phyloP scores from a whole-genome alignment of 1,140 invertebrate species.

The Drosophila bocqueti region DNA sequence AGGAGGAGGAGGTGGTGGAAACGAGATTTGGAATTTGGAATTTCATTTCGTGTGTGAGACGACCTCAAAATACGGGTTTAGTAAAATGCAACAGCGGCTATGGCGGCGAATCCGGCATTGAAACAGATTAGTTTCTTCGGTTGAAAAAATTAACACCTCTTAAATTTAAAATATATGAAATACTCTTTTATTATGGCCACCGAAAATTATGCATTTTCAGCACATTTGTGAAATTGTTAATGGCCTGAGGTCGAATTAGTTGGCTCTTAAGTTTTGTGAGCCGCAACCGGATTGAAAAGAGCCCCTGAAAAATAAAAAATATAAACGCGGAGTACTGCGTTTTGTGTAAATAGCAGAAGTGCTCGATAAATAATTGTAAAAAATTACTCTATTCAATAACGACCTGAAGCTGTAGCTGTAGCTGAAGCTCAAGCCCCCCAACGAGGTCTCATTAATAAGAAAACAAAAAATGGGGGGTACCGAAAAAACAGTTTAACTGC shows the following conservation, averaged over 20 bases:
- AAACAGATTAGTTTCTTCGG: constrained; percentile 52
- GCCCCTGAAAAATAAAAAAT: constrained; percentile 6
- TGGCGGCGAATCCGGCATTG: constrained; percentile 55
- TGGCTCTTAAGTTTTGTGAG: constrained; percentile 60
- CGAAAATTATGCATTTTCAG: constrained; percentile 70
- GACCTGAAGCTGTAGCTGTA: constrained; percentile 20
- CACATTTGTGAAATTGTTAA: constrained; percentile 54
- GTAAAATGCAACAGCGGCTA: constrained; percentile 48
- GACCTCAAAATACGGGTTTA: constrained; percentile 57
- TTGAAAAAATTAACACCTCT: constrained; percentile 71
- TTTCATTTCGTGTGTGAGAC: constrained; percentile 46
- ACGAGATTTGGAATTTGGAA: constrained; percentile 45
- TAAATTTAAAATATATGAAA: constrained; percentile 48
- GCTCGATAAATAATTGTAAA: constrained; percentile 47
- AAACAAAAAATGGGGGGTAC: constrained; percentile 35
- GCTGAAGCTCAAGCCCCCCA: constrained; percentile 18
- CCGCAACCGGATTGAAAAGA: constrained; percentile 45
- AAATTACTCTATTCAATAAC: constrained; percentile 61
- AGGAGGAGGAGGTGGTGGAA: constrained; percentile 9
- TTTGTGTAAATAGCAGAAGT: constrained; percentile 41
- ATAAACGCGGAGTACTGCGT: constrained; percentile 3
- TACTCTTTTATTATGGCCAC: constrained; percentile 42
- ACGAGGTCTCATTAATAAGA: constrained; percentile 61
- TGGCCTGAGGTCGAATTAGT: constrained; percentile 65
- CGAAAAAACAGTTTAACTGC: constrained; percentile 54